Base-by-base conservation (phyloP, 2,797 vertebrate genomes). In the Sphenodon punctatus region DNA sequence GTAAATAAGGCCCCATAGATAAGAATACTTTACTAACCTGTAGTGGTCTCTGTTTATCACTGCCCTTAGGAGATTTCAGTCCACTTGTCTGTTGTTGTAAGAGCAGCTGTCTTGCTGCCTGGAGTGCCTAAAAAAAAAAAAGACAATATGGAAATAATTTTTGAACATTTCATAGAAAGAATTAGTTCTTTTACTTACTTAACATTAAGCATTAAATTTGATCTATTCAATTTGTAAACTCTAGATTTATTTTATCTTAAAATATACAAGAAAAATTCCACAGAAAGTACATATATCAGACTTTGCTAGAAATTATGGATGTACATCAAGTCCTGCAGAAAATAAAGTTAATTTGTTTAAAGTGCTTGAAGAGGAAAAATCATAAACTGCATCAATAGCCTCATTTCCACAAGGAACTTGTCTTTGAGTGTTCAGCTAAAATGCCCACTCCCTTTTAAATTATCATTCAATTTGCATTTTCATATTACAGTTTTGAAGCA, bases 51-150 rank as follows among this genome's bases (percentile, higher is more conserved):
- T 99, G 98, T 96, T 99, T 99, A 94, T 99, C 98, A 95, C 97
- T 98, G 96, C 95, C 97, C 96, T 99, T 99, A 96, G 98, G 98
- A 97, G 98, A 99, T 95, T 99, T 99, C 96, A 99, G 94, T 96
- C 98, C 98, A 97, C 97, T 97, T 96, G 97, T 98, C 97, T 99
- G 98, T 96, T 99, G 98, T 93, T 99, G 98, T 95, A 99, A 96
- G 93, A 99, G 97, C 97, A 99, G 97, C 96, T 99, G 98, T 94
- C 98, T 98, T 91, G 98, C 98, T 96, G 97, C 98, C 95, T 99
- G 98, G 93, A 99, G 96, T 93, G 98, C 98, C 98, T 99, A 94
- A 53, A 92, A 96, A 84, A 67, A 76, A 86, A 75, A 90, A 89
- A 80, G 36, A n/a, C 60, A 77, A 67, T 32, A 76, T 34, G 43